These are phyloP conservation scores for Panzeria rudis DNA, from an alignment of 2,888 invertebrate genomes.

Conservation along the genomic window DNA sequence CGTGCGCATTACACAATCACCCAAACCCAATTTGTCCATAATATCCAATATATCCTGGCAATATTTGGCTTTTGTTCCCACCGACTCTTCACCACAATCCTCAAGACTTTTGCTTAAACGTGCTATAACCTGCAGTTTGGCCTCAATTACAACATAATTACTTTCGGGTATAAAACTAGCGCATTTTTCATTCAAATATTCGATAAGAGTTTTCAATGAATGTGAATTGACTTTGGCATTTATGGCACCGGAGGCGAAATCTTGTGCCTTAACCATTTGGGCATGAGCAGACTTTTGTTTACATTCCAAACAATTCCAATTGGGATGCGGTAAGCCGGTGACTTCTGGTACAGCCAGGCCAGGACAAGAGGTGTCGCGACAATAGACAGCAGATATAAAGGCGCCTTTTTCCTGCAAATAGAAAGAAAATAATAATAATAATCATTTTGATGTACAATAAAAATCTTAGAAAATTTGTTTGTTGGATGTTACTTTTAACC, in stretches of 20 bases:
- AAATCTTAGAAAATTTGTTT: not conserved
- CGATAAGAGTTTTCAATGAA: conserved; percentile 78
- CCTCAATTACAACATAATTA: conserved; percentile 82
- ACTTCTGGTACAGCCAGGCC: conserved; percentile 85
- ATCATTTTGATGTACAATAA: not conserved
- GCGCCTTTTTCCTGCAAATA: conserved; percentile 81
- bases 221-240: conserved; percentile 81
- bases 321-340: conserved; percentile 86
- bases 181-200: conserved; percentile 81
- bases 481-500: too few relatives aligned
- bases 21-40: conserved; percentile 81
- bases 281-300: conserved; percentile 81
- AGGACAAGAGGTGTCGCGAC: conserved; percentile 84
- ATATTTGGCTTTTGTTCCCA: conserved; percentile 78
- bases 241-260: conserved; percentile 81
- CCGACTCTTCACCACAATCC: conserved; percentile 79
- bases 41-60: conserved; percentile 80
- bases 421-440: conserved; percentile 11
- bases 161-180: conserved; percentile 80
- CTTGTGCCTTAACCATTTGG: conserved; percentile 82
- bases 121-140: conserved; percentile 80
- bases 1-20: conserved; percentile 81
- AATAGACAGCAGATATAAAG: conserved; percentile 82
- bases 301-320: conserved; percentile 88
- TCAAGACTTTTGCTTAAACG: conserved; percentile 78